Percentiles rank a stretch among this genome's conserved stretches.
Conservation (phyloP, 2,888 invertebrate species). For the Gasteruption jaculator region DNA sequence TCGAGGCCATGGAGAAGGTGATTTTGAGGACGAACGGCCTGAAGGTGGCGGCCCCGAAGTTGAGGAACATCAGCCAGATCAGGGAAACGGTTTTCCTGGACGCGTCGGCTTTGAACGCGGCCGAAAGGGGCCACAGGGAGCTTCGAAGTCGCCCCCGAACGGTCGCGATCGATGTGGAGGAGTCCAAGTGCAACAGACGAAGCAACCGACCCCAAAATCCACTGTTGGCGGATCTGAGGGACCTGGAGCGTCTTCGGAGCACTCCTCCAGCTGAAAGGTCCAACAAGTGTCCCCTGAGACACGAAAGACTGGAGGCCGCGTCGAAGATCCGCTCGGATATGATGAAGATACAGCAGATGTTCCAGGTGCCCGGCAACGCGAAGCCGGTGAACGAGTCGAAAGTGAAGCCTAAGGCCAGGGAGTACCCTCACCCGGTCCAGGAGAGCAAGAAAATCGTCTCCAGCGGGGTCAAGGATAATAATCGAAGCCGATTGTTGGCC, state of each 20-base stretch:
- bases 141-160: conserved; percentile 22
- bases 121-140: conserved; percentile 20
- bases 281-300: conserved; percentile 14
- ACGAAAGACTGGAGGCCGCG: conserved; percentile 16
- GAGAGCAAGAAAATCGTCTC: conserved; percentile 25
- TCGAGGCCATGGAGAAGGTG: conserved; percentile 35
- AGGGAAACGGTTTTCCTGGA: conserved; percentile 36
- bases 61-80: conserved; percentile 41
- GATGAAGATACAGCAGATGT: conserved; percentile 41
- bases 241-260: conserved; percentile 38
- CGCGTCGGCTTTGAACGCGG: conserved; percentile 25
- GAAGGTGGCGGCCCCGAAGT: conserved; percentile 35
- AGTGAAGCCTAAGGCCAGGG: conserved; percentile 15
- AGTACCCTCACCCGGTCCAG: conserved; percentile 11
- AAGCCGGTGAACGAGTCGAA: conserved; percentile 20
- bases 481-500: conserved; percentile 30
- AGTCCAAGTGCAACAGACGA: conserved; percentile 2
- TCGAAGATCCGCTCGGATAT: conserved; percentile 38
- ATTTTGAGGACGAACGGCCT: conserved; percentile 35
- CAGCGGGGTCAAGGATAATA: conserved; percentile 29
- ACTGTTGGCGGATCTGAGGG: conserved; percentile 40
- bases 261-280: conserved; percentile 30
- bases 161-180: conserved; percentile 19
- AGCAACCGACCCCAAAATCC: conserved; percentile 30
- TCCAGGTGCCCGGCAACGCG: conserved; percentile 27